Evolutionary conservation across 2,113 vertebrate species (phyloP).

Genomic region (Melanerpes aurifrons): DNA sequence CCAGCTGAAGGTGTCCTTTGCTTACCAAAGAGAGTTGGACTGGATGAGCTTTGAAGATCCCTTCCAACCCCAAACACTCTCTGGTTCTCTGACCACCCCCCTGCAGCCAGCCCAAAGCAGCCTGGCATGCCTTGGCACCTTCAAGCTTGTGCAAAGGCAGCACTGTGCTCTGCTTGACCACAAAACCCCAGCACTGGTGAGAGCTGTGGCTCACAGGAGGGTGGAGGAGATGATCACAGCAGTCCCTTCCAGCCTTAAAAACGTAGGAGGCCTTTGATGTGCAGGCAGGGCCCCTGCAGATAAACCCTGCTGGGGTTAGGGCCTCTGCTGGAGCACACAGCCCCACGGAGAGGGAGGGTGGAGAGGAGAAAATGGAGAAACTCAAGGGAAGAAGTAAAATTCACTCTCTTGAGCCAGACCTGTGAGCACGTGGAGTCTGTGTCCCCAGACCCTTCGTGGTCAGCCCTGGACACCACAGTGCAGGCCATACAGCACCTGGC

Average conservation of each 20-base stretch:
- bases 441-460: rapidly evolving
- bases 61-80: background rate
- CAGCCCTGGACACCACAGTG: background rate
- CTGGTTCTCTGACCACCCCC: background rate
- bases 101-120: background rate
- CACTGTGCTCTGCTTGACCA: background rate
- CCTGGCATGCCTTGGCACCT: background rate
- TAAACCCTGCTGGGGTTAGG: background rate
- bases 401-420: background rate
- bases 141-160: background rate
- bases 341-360: background rate
- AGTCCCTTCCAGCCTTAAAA: background rate
- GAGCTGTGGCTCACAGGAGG: background rate
- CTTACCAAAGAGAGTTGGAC: background rate
- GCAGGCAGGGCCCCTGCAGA: background rate
- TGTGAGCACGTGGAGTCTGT: rapidly evolving
- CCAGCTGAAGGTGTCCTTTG: background rate
- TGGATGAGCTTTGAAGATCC: background rate
- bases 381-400: background rate
- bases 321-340: background rate
- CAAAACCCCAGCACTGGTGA: background rate
- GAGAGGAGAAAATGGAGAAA: background rate
- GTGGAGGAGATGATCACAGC: background rate
- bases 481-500: background rate
- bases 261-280: background rate